phyloP scores from a whole-genome alignment of 2,888 invertebrate species.

The Eupithecia abbreviata region DNA sequence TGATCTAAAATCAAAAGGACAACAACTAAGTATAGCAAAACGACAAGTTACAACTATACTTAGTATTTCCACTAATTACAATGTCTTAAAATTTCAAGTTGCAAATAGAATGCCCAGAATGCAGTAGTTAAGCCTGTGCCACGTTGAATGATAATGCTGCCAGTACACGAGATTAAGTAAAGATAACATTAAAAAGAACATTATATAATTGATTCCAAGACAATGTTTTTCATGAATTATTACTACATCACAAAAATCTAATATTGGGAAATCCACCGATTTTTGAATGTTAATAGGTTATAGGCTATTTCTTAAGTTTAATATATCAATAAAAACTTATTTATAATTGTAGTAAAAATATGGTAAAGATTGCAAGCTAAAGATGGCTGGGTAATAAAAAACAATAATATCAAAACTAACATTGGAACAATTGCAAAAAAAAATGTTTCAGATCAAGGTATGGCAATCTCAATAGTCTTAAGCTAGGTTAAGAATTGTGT shows the following conservation, averaged over 20 bases:
- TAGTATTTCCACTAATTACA: too few relatives aligned
- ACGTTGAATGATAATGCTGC: neutral
- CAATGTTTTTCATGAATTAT: neutral
- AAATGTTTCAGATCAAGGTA: neutral
- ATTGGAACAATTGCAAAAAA: neutral
- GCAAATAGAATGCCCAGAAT: too few relatives aligned
- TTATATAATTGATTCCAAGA: neutral
- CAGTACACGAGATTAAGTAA: neutral
- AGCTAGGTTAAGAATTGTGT: slow-evolving; percentile 5
- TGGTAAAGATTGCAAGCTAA: neutral
- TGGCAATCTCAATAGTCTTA: slow-evolving; percentile 4
- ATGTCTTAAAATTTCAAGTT: too few relatives aligned
- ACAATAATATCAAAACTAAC: neutral
- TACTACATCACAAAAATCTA: slow-evolving; percentile 37
- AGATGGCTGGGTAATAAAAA: neutral
- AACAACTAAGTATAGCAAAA: neutral
- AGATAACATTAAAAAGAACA: neutral
- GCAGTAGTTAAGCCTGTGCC: neutral
- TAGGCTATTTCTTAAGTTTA: slow-evolving; percentile 24
- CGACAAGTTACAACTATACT: too few relatives aligned
- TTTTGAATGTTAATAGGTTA: slow-evolving; percentile 38
- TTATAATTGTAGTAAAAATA: neutral
- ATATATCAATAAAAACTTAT: neutral
- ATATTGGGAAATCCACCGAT: slow-evolving; percentile 46
- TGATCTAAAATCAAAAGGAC: too few relatives aligned